These are phyloP conservation scores for Trichonephila inaurata DNA, from an alignment of 1,140 invertebrate species.

Conservation along the genomic window DNA sequence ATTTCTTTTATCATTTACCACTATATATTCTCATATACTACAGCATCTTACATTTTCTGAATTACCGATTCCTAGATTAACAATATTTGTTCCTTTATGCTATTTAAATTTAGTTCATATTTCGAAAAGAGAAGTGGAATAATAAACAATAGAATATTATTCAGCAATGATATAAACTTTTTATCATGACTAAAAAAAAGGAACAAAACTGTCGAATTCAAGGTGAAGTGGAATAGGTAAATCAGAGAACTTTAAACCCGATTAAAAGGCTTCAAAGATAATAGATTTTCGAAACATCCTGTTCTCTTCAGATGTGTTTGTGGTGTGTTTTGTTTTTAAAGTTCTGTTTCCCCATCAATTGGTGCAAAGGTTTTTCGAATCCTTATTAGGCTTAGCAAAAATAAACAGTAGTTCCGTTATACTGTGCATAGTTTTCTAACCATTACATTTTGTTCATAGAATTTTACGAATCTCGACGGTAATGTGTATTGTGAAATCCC, in stretches of 20 bases:
- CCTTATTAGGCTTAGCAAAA: too few species aligned
- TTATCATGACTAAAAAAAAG: neutral
- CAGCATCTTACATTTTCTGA: too few species aligned
- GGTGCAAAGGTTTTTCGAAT: too few species aligned
- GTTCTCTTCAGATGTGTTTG: neutral
- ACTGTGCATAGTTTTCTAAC: neutral
- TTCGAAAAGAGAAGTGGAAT: too few species aligned
- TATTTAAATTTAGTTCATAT: too few species aligned
- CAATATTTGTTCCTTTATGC: too few species aligned
- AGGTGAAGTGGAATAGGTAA: neutral
- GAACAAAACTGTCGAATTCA: neutral
- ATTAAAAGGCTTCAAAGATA: neutral
- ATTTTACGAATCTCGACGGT: neutral
- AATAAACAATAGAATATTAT: neutral
- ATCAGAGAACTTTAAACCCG: neutral
- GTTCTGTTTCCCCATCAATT: too few species aligned
- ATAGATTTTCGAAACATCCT: neutral
- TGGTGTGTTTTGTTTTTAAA: neutral
- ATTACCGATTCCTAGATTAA: too few species aligned
- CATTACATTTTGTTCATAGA: neutral
- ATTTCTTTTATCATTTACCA: too few species aligned
- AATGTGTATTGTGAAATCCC: constrained; percentile 31
- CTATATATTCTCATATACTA: too few species aligned
- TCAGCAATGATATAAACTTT: neutral
- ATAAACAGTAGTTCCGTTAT: too few species aligned